These are phyloP conservation scores for Cyanoderma ruficeps DNA, from an alignment of 2,113 vertebrate species.

Conservation along the genomic window DNA sequence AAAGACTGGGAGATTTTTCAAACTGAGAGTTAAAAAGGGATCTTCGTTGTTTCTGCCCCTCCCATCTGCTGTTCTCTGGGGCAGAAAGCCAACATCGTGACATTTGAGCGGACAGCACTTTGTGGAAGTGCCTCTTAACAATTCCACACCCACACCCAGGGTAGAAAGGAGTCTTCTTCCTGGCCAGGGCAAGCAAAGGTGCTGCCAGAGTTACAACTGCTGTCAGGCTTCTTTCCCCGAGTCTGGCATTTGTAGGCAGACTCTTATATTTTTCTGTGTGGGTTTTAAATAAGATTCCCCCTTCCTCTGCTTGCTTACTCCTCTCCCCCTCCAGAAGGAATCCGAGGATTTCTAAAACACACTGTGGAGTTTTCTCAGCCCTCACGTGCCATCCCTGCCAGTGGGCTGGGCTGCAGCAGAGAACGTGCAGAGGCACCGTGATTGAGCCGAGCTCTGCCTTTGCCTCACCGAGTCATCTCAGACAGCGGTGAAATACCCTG, in stretches of 20 bases:
- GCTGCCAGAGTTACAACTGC: neutral
- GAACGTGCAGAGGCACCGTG: neutral
- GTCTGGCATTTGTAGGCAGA: neutral
- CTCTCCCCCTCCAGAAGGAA: neutral
- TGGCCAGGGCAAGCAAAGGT: neutral
- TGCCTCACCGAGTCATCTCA: neutral
- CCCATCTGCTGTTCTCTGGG: slow-evolving; percentile 40
- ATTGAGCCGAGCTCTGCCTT: neutral
- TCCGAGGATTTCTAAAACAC: neutral
- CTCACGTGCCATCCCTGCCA: neutral
- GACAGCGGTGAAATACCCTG: neutral
- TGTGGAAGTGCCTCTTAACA: slow-evolving; percentile 44
- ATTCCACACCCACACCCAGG: slow-evolving; percentile 3
- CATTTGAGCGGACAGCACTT: slow-evolving; percentile 53
- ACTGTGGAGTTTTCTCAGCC: neutral
- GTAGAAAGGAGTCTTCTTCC: neutral
- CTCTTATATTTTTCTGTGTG: neutral
- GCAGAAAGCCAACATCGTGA: slow-evolving; percentile 54
- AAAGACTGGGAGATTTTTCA: neutral
- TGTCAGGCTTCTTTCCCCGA: neutral
- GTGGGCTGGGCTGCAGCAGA: neutral
- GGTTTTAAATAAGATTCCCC: neutral
- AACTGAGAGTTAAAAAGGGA: slow-evolving; percentile 48
- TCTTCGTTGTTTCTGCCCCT: slow-evolving; percentile 55
- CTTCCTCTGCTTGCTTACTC: neutral